Base-by-base conservation (phyloP, 2,888 invertebrate genomes). In the Carpatolechia fugitivella region DNA sequence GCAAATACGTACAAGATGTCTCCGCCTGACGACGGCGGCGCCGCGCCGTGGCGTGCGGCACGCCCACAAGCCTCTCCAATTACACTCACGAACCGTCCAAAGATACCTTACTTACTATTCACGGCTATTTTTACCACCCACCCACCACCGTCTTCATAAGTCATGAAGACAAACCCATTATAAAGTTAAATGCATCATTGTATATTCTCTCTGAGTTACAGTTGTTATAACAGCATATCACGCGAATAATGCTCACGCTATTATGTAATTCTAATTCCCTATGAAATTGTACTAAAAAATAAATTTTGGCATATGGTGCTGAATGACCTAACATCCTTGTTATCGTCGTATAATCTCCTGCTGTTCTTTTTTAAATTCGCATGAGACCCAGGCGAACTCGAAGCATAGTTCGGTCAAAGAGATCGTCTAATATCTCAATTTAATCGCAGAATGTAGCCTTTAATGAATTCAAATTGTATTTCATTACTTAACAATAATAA, bases 1-100 rank as follows among this genome's bases (percentile, higher is more conserved):
- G 78, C 85, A 83, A 85, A 86, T 83, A 84, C 81, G 80, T 84
- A 84, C 71, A 85, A 86, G 85, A 84, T 82, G 80, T 79, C 78
- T 82, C 81, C 60, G 67, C 59, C 70, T 63, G 69, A 63, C 68
- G 68, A 66, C 66, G 69, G 65, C 68, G 68, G 67, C 66, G 69
- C 65, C 64, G 63, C 58, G 65, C 60, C 69, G 64, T 82, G 69
- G 80, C 84, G 84, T 83, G 83, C 70, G 72, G 74, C 79, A 77
- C 80, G 81, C 79, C 78, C 72, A 66, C 76, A 2, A 60, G 64
- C 55, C 71, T 69, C 70, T 75, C 76, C 83, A 82, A 84, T 84
- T 82, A 83, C 71, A 74, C 76, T 77, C 83, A 88, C 87, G 89
- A 82, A 82, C 81, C 72, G 78, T 76, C 76, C 66, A 59, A 69